A percentile compares a stretch with the other conserved stretches of the same genome.
phyloP scores from a whole-genome alignment of 2,797 vertebrate genomes.

The Geotrypetes seraphini region DNA sequence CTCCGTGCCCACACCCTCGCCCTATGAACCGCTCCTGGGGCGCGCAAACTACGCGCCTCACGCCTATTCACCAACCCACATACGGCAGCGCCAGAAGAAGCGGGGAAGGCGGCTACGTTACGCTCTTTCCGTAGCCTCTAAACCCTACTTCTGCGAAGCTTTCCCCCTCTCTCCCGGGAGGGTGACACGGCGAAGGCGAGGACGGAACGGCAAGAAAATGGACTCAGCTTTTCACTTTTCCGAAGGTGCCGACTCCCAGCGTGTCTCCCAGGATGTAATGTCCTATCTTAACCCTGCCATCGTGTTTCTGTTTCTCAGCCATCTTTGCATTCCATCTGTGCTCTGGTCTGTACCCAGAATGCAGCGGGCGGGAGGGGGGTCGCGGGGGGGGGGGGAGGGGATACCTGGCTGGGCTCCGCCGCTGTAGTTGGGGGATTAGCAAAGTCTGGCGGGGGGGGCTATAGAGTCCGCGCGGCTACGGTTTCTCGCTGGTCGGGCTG shows the following conservation, averaged over 20 bases:
- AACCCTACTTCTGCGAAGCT: background rate
- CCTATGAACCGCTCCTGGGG: no score
- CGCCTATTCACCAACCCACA: no score
- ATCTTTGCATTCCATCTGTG: slow-evolving; percentile 48
- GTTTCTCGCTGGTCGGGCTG: no score
- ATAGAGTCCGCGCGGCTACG: no score
- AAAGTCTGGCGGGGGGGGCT: background rate
- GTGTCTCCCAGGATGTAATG: slow-evolving; percentile 94
- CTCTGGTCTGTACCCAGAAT: slow-evolving; percentile 37
- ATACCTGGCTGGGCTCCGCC: fast-evolving
- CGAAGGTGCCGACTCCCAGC: slow-evolving; percentile 93
- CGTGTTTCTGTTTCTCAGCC: slow-evolving; percentile 92
- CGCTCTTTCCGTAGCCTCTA: background rate
- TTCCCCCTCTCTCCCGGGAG: background rate
- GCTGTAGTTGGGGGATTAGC: background rate
- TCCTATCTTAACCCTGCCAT: slow-evolving; percentile 92
- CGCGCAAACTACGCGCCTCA: no score
- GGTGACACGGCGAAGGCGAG: background rate
- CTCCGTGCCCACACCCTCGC: no score
- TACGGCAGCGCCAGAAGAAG: no score
- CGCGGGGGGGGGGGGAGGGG: background rate
- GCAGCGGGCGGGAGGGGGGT: slow-evolving; percentile 18
- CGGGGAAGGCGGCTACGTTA: no score
- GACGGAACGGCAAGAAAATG: background rate
- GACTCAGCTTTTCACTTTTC: slow-evolving; percentile 98